Conservation (phyloP, 1,140 invertebrate species). For the Apis dorsata region DNA sequence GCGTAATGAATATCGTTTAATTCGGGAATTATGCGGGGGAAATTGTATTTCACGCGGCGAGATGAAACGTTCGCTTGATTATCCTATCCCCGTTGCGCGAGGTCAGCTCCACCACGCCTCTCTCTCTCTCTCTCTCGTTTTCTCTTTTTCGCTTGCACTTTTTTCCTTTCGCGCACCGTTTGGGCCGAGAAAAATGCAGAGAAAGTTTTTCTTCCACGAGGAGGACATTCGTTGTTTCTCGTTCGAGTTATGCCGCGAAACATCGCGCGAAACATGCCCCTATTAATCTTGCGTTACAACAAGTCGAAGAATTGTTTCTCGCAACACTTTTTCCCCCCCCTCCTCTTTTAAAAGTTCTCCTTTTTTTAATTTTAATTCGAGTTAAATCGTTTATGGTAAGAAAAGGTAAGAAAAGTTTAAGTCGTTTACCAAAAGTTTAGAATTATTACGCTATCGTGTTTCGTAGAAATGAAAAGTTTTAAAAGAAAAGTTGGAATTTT, state of each 20-base stretch:
- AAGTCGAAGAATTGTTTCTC: neutral
- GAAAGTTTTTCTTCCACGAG: neutral
- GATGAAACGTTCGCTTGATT: conserved; percentile 27
- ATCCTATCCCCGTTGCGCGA: neutral
- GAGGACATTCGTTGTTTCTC: conserved; percentile 1
- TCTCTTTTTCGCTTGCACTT: neutral
- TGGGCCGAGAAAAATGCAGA: neutral
- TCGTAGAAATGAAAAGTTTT: too few species aligned
- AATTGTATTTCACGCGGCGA: conserved; percentile 26
- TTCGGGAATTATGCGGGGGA: conserved; percentile 14
- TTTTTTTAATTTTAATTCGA: too few species aligned
- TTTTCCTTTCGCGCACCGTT: neutral
- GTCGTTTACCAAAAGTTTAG: too few species aligned
- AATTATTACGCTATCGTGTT: too few species aligned
- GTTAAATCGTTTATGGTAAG: too few species aligned
- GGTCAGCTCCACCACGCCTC: neutral
- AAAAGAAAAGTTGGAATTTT: too few species aligned
- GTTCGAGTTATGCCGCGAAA: neutral
- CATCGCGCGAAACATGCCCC: neutral
- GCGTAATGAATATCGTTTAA: conserved; percentile 44
- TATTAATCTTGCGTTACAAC: conserved; percentile 15
- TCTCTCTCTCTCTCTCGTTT: too few species aligned
- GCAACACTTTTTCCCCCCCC: neutral
- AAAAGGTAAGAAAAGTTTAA: too few species aligned
- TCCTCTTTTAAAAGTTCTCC: neutral